These are phyloP conservation scores for Mayetiola destructor DNA, from an alignment of 2,888 invertebrate species.

Conservation along the genomic window DNA sequence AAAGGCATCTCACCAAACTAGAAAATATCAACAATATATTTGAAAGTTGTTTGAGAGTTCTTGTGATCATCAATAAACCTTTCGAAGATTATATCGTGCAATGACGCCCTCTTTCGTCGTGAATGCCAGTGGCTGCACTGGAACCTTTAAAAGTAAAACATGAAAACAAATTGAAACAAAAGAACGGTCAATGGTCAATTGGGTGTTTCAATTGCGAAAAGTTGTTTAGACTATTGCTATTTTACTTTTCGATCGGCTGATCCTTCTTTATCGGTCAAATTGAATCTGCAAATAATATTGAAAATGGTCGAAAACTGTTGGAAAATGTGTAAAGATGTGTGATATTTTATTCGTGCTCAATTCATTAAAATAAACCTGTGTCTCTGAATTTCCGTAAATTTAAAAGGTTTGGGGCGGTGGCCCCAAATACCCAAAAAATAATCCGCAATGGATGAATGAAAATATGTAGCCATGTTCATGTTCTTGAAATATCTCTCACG, in stretches of 20 bases:
- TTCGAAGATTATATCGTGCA: slow-evolving; percentile 83
- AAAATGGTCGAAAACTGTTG: slow-evolving; percentile 19
- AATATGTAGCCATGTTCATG: slow-evolving; percentile 90
- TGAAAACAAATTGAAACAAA: neutral
- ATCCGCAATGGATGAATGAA: slow-evolving; percentile 95
- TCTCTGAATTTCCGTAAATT: slow-evolving; percentile 91
- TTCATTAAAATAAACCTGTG: slow-evolving; percentile 43
- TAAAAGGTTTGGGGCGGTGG: slow-evolving; percentile 91
- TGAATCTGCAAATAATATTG: slow-evolving; percentile 41
- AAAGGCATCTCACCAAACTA: slow-evolving; percentile 91
- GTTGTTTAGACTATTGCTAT: neutral
- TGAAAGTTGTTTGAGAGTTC: neutral
- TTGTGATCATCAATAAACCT: slow-evolving; percentile 42
- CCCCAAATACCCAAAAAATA: slow-evolving; percentile 92
- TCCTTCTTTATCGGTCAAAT: slow-evolving; percentile 75
- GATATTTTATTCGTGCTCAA: neutral
- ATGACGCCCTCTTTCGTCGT: slow-evolving; percentile 78
- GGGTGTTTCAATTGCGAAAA: too few relatives aligned
- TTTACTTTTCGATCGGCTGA: slow-evolving; percentile 59
- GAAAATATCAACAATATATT: neutral
- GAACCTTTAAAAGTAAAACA: slow-evolving; percentile 45
- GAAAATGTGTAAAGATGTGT: slow-evolving; percentile 14
- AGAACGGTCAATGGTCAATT: neutral
- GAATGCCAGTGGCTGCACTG: slow-evolving; percentile 83
- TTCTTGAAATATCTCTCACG: slow-evolving; percentile 93